Conservation (phyloP, 2,113 vertebrate species). For the Etheostoma spectabile region DNA sequence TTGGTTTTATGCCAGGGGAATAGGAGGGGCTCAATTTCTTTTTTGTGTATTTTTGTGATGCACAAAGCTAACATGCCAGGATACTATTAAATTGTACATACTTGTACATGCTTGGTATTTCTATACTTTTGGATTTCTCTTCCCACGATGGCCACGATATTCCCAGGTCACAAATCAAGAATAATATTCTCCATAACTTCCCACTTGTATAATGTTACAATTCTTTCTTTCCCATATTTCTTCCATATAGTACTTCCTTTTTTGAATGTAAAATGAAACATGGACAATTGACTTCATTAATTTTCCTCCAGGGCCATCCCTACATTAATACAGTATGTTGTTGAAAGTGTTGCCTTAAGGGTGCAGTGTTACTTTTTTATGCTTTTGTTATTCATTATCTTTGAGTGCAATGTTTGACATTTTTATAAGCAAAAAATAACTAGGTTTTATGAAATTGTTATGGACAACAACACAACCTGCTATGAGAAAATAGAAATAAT, state of each 20-base stretch:
- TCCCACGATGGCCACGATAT: neutral
- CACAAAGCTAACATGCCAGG: neutral
- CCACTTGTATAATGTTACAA: neutral
- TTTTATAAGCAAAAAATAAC: slow-evolving; percentile 72
- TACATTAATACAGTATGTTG: neutral
- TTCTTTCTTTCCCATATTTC: neutral
- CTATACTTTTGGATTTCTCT: neutral
- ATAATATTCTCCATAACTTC: neutral
- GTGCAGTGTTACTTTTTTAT: slow-evolving; percentile 6
- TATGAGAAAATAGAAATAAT: slow-evolving; percentile 32
- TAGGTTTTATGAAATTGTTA: slow-evolving; percentile 88
- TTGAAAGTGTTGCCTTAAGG: slow-evolving; percentile 3
- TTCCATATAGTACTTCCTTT: neutral
- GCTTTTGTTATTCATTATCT: slow-evolving; percentile 73
- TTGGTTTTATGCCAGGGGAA: neutral
- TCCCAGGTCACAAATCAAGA: neutral
- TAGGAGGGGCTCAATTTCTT: neutral
- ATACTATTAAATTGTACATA: neutral
- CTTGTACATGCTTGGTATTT: neutral
- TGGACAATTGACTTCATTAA: neutral
- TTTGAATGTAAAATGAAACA: neutral
- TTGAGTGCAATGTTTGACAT: slow-evolving; percentile 83
- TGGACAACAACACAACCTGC: slow-evolving; percentile 50
- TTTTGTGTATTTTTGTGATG: neutral
- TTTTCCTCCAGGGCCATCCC: neutral